Base-by-base conservation (phyloP, 2,113 vertebrate species). In the Glaucidium brasilianum region DNA sequence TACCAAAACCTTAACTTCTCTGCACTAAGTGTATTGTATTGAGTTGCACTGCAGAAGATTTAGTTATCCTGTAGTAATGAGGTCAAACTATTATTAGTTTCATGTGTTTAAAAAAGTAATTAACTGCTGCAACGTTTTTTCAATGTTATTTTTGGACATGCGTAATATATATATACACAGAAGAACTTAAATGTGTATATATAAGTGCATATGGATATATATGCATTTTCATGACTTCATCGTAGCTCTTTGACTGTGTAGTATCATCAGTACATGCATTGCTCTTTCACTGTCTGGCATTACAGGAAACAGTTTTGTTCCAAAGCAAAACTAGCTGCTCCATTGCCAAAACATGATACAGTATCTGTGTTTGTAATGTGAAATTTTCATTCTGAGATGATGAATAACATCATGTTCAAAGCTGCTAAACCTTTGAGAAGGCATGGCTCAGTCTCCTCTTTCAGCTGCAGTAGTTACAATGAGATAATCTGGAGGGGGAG, bases 11-110 rank as follows among this genome's bases (percentile, higher is more conserved):
- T 97, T 97, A 97, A 98, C 97, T 98, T 98, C 96, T 99, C 97
- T 98, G 98, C 98, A 98, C 97, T 98, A 97, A 97, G 96, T 98
- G 96, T 98, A 95, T 98, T 98, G 98, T 98, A 96, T 95, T 97
- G 69, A 94, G 94, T 98, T 98, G 97, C 97, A 98, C 97, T 97
- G 97, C 98, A 98, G 98, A 98, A 97, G 94, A 98, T 94, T 95
- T 97, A 98, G 90, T 97, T 98, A 97, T 74, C 97, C 94, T 98
- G 92, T 99, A 98, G 98, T 98, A 95, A 94, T 86, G 85, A 92
- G 88, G 87, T 97, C 94, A 95, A 96, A 96, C 63, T 96, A 94
- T 95, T 95, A 81, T 77, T 91, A 94, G 96, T 97, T 98, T 97
- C 95, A 96, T 96, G 97, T 97, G 95, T 98, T 97, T 92, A 97